Evolutionary conservation across 2,888 invertebrate species (phyloP).

Genomic region (Antitype chi): DNA sequence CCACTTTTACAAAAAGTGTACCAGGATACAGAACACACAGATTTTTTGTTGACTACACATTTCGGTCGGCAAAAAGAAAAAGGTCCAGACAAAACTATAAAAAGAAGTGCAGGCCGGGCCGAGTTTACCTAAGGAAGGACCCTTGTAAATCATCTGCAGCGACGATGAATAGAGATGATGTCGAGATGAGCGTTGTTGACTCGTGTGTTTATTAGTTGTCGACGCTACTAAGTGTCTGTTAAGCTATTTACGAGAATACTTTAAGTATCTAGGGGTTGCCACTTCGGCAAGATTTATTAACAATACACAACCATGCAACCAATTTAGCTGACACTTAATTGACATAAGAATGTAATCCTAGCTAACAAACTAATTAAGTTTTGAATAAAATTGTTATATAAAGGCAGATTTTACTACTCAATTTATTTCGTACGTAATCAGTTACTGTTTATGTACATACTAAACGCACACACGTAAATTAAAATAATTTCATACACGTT

Average conservation of each 20-base stretch:
- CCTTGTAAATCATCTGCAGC: constrained; percentile 90
- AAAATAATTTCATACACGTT: constrained; percentile 80
- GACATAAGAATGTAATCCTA: constrained; percentile 14
- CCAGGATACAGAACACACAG: constrained; percentile 88
- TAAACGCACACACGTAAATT: constrained; percentile 63
- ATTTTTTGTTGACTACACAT: constrained; percentile 88
- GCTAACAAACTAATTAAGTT: constrained; percentile 20
- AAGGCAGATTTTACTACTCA: constrained; percentile 49
- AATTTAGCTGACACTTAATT: constrained; percentile 42
- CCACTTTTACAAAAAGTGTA: constrained; percentile 88
- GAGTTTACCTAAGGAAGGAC: constrained; percentile 90
- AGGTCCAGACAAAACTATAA: constrained; percentile 88
- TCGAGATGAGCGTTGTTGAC: constrained; percentile 87
- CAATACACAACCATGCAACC: constrained; percentile 30
- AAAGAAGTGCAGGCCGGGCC: constrained; percentile 88
- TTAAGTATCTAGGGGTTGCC: constrained; percentile 72
- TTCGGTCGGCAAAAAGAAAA: constrained; percentile 88
- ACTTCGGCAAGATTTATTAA: constrained; percentile 68
- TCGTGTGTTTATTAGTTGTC: constrained; percentile 88
- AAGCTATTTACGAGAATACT: constrained; percentile 84
- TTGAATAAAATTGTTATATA: constrained; percentile 33
- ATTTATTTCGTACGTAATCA: constrained; percentile 45
- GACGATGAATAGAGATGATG: constrained; percentile 86
- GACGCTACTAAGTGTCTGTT: constrained; percentile 87
- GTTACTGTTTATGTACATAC: constrained; percentile 63